phyloP scores from a whole-genome alignment of 2,797 vertebrate species.

The Molossus alvarezi region DNA sequence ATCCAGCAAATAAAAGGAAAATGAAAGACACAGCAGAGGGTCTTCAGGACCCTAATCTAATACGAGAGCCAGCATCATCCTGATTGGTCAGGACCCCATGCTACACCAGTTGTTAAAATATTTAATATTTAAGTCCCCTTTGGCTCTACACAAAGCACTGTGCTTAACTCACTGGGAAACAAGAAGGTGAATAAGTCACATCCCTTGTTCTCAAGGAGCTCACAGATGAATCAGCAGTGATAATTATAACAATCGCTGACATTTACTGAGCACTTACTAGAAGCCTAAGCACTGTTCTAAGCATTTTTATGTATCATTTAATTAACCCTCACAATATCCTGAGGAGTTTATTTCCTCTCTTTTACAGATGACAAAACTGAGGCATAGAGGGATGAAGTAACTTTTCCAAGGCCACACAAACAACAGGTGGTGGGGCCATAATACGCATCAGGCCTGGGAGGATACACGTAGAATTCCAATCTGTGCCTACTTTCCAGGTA shows the following conservation, averaged over 20 bases:
- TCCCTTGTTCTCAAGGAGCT: slow-evolving; percentile 4
- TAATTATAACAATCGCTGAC: background rate
- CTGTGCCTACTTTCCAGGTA: background rate
- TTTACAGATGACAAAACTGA: slow-evolving; percentile 26
- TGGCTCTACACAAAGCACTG: background rate
- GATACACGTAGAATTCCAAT: background rate
- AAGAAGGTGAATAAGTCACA: slow-evolving; percentile 48
- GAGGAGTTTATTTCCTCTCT: slow-evolving; percentile 33
- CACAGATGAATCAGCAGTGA: background rate
- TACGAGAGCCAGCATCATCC: background rate
- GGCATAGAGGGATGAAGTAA: background rate
- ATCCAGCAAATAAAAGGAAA: background rate
- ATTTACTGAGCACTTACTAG: slow-evolving; percentile 58
- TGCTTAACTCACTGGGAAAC: slow-evolving; percentile 27
- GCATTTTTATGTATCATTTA: slow-evolving; percentile 12
- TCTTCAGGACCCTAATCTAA: background rate
- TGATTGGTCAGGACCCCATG: background rate
- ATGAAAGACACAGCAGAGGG: background rate
- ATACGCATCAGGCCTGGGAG: background rate
- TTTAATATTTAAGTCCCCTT: background rate
- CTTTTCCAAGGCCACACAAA: background rate
- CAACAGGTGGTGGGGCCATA: background rate
- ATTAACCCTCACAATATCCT: background rate
- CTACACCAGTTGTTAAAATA: slow-evolving; percentile 35
- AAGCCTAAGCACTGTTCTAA: slow-evolving; percentile 18